Evolutionary conservation across 2,797 vertebrate species (phyloP).

Genomic region (Enteromius anoplus): DNA sequence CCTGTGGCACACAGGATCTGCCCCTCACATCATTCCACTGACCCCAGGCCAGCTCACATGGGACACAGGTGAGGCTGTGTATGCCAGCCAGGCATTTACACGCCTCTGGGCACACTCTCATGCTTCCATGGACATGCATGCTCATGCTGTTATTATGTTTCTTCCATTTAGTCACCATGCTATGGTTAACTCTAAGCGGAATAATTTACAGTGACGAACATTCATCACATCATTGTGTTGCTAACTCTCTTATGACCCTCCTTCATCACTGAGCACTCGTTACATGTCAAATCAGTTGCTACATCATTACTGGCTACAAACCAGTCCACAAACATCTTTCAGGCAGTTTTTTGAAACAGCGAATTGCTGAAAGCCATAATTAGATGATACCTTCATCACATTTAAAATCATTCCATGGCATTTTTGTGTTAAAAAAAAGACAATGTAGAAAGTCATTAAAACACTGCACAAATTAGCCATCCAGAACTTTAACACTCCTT

Average conservation of each 20-base stretch:
- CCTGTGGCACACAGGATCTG: slow-evolving; percentile 70
- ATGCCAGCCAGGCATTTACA: slow-evolving; percentile 37
- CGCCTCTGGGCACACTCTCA: slow-evolving; percentile 3
- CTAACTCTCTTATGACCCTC: background rate
- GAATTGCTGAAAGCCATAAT: background rate
- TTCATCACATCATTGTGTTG: background rate
- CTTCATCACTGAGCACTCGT: background rate
- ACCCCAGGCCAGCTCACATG: slow-evolving; percentile 53
- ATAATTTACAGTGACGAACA: slow-evolving; percentile 18
- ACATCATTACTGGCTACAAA: background rate
- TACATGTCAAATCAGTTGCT: background rate
- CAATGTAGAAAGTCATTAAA: background rate
- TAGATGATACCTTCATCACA: background rate
- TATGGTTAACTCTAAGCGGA: background rate
- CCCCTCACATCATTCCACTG: slow-evolving; percentile 66
- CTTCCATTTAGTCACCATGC: slow-evolving; percentile 25
- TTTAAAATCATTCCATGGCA: background rate
- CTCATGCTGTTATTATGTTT: slow-evolving; percentile 5
- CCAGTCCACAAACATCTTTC: background rate
- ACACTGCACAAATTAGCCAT: background rate
- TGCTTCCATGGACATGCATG: background rate
- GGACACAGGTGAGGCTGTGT: slow-evolving; percentile 51
- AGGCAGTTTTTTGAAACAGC: background rate
- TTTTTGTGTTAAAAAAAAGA: background rate
- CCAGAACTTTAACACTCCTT: background rate